Conservation (phyloP, 2,888 invertebrate species). For the Cynaeus angustus region DNA sequence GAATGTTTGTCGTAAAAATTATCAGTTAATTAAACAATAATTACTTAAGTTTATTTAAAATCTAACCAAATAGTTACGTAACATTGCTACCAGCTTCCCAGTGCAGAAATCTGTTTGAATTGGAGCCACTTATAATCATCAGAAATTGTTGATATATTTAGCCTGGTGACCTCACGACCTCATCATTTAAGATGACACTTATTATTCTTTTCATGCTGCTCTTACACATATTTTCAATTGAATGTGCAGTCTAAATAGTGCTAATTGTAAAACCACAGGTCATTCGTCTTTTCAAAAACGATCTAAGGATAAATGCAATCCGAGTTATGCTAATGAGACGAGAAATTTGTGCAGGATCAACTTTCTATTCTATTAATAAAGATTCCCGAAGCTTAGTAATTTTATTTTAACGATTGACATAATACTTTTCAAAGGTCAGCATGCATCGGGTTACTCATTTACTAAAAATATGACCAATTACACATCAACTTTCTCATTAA, state of each 20-base stretch:
- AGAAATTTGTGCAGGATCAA: conserved; percentile 22
- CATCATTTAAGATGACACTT: conserved; percentile 45
- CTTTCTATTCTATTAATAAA: conserved; percentile 41
- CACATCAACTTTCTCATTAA: conserved; percentile 1
- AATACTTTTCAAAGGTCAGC: conserved; percentile 31
- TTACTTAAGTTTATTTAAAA: no score
- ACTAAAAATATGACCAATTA: conserved; percentile 31
- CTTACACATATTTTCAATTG: conserved; percentile 23
- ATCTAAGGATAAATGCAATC: no score
- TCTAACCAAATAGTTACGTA: no score
- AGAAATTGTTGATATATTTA: conserved; percentile 44
- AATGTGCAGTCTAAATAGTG: no score
- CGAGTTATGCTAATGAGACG: neutral
- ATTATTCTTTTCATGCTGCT: conserved; percentile 25
- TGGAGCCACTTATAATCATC: conserved; percentile 31
- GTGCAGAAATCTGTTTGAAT: conserved; percentile 30
- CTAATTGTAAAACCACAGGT: no score
- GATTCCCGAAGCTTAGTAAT: conserved; percentile 14
- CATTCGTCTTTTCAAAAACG: no score
- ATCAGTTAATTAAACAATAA: no score
- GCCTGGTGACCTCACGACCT: conserved; percentile 47
- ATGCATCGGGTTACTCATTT: conserved; percentile 20
- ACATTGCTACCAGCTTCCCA: no score
- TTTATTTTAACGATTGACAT: conserved; percentile 37
- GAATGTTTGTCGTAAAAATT: no score